These are phyloP conservation scores for Laspeyria flexula DNA, from an alignment of 2,888 invertebrate species.

Conservation along the genomic window DNA sequence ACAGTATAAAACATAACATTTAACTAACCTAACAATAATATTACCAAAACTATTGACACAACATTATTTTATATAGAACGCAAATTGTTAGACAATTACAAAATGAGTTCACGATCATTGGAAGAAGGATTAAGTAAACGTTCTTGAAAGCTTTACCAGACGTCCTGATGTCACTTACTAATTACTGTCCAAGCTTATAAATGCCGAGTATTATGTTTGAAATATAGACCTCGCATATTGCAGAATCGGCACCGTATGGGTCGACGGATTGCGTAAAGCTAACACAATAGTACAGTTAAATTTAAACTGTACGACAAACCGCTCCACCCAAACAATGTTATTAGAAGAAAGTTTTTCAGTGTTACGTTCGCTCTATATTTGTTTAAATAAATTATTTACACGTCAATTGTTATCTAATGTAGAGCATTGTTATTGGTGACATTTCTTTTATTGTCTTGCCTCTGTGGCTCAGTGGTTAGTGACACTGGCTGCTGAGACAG, in stretches of 20 bases:
- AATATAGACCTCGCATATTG: constrained; percentile 35
- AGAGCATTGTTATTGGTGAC: too few species aligned
- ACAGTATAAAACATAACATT: too few species aligned
- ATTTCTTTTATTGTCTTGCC: too few species aligned
- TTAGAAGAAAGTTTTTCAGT: constrained; percentile 35
- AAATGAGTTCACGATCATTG: constrained; percentile 1
- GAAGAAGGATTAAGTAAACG: constrained; percentile 5
- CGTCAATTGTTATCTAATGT: too few species aligned
- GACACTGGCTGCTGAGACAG: too few species aligned
- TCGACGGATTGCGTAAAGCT: constrained; percentile 38
- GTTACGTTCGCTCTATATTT: constrained; percentile 13
- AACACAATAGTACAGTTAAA: constrained; percentile 4
- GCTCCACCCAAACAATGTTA: constrained; percentile 47
- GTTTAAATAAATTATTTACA: too few species aligned
- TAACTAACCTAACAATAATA: too few species aligned
- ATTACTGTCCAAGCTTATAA: constrained; percentile 23
- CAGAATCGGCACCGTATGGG: constrained; percentile 35
- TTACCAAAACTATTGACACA: not conserved
- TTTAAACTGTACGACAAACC: constrained; percentile 16
- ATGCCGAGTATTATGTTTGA: constrained; percentile 20
- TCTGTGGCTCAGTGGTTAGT: too few species aligned
- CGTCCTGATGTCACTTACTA: constrained; percentile 10
- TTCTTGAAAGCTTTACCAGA: constrained; percentile 7
- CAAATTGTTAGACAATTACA: not conserved
- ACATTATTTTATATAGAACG: not conserved